Conservation (phyloP, 2,888 invertebrate species). For the Lasioglossum morio region DNA sequence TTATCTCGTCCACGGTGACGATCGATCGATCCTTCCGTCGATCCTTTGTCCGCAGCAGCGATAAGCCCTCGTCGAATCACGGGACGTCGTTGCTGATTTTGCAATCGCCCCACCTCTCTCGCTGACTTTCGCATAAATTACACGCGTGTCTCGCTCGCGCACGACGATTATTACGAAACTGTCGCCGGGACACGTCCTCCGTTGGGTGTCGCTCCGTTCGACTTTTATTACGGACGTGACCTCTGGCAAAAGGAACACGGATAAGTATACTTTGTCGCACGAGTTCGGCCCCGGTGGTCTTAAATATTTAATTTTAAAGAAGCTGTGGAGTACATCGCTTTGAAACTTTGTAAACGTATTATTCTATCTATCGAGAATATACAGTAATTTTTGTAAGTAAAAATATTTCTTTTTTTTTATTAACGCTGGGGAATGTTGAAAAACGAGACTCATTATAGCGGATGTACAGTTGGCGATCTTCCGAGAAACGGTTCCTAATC, state of each 20-base stretch:
- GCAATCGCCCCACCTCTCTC: constrained; percentile 67
- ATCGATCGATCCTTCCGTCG: constrained; percentile 66
- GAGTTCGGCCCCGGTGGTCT: constrained; percentile 43
- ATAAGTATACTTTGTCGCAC: constrained; percentile 53
- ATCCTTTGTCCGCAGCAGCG: constrained; percentile 74
- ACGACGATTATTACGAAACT: constrained; percentile 56
- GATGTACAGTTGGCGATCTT: background rate
- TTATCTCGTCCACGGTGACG: constrained; percentile 50
- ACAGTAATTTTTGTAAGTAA: background rate
- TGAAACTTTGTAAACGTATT: background rate
- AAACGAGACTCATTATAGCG: background rate
- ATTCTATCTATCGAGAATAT: background rate
- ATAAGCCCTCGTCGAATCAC: constrained; percentile 76
- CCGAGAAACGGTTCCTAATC: background rate
- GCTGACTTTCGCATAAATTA: constrained; percentile 74
- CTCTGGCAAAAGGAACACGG: constrained; percentile 31
- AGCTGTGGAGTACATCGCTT: fast-evolving
- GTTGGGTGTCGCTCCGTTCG: constrained; percentile 47
- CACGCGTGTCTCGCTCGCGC: constrained; percentile 47
- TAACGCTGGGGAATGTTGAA: background rate
- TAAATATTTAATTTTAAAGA: background rate
- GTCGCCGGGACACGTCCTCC: constrained; percentile 10
- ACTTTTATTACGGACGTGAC: constrained; percentile 68
- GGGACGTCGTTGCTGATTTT: constrained; percentile 71
- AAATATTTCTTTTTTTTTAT: background rate